Percentiles rank a stretch among this genome's conserved stretches.
Evolutionary conservation across 2,113 vertebrate species (phyloP).

Genomic region (Edolisoma coerulescens): DNA sequence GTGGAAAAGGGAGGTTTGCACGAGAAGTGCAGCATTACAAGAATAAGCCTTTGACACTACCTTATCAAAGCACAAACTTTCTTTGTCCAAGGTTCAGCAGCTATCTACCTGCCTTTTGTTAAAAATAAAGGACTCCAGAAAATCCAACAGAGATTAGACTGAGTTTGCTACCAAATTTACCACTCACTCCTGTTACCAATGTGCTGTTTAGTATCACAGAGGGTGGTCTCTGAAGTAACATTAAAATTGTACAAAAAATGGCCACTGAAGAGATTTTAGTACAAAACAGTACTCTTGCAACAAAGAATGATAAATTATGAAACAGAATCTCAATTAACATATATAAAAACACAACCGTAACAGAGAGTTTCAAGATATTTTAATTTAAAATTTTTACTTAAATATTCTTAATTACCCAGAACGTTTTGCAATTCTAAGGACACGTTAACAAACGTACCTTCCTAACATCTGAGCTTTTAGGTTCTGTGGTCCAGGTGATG

Average conservation of each 20-base stretch:
- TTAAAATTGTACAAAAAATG: background rate
- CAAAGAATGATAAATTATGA: background rate
- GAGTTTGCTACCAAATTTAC: background rate
- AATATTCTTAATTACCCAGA: background rate
- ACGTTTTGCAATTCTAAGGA: background rate
- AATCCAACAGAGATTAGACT: background rate
- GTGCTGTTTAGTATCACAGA: background rate
- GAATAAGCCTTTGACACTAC: background rate
- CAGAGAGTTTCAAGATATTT: accelerated
- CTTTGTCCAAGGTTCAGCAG: background rate
- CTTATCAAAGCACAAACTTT: background rate
- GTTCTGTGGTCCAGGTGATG: conserved; percentile 97
- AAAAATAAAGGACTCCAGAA: background rate
- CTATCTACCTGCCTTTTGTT: background rate
- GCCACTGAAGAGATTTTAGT: background rate
- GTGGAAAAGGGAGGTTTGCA: background rate
- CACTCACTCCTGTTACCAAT: background rate
- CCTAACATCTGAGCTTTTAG: conserved; percentile 94
- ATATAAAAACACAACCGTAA: background rate
- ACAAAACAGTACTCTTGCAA: background rate
- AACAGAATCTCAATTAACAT: background rate
- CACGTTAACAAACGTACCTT: conserved; percentile 76
- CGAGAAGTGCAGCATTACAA: background rate
- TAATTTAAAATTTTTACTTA: background rate
- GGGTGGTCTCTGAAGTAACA: background rate